phyloP scores from a whole-genome alignment of 2,797 vertebrate species.

The Xenentodon cancila region DNA sequence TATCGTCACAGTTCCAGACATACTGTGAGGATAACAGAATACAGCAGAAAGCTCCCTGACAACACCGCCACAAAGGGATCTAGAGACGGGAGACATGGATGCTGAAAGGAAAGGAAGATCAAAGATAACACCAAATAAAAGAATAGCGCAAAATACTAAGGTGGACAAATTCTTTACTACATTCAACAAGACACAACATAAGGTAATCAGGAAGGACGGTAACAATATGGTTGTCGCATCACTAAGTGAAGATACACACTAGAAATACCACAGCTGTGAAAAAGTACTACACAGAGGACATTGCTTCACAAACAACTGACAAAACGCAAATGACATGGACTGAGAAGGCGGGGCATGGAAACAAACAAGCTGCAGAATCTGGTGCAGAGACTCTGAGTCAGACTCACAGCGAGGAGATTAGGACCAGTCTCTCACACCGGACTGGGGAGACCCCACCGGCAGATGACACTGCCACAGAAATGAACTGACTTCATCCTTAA shows the following conservation, averaged over 20 bases:
- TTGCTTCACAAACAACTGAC: too few relatives aligned
- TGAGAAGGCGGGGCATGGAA: too few relatives aligned
- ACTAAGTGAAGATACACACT: neutral
- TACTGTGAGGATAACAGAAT: neutral
- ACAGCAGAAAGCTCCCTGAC: neutral
- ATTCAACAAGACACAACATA: slow-evolving; percentile 19
- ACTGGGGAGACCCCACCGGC: too few relatives aligned
- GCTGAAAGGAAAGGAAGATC: slow-evolving; percentile 23
- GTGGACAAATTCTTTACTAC: slow-evolving; percentile 22
- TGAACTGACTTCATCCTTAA: too few relatives aligned
- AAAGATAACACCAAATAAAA: slow-evolving; percentile 1
- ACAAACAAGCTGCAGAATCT: too few relatives aligned
- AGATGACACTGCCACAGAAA: too few relatives aligned
- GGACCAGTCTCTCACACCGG: too few relatives aligned
- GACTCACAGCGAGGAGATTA: too few relatives aligned
- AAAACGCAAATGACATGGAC: too few relatives aligned
- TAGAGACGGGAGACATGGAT: slow-evolving; percentile 11
- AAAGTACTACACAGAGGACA: neutral
- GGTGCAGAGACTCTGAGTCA: too few relatives aligned
- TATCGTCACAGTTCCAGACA: neutral
- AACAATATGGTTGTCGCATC: slow-evolving; percentile 28
- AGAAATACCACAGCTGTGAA: slow-evolving; percentile 27
- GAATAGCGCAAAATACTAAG: slow-evolving; percentile 25
- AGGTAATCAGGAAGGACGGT: slow-evolving; percentile 18
- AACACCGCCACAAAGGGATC: neutral